phyloP scores from a whole-genome alignment of 1,140 invertebrate species.

The Zaprionus gabonicus region DNA sequence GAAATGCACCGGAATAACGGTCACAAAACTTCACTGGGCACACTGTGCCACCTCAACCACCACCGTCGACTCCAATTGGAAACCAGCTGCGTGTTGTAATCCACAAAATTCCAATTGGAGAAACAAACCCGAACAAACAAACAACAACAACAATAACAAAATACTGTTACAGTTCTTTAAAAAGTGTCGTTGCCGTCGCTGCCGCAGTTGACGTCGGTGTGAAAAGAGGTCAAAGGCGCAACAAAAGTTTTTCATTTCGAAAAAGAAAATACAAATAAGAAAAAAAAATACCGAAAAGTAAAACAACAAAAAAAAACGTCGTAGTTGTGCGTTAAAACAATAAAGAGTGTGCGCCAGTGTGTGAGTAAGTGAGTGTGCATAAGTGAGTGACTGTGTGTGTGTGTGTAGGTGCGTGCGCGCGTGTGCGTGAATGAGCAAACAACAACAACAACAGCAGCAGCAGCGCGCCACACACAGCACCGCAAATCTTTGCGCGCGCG shows the following conservation, averaged over 20 bases:
- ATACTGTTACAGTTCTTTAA: conserved; percentile 44
- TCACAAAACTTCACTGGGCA: conserved; percentile 29
- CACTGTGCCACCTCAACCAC: conserved; percentile 1
- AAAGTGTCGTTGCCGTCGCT: conserved; percentile 39
- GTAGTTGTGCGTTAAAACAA: conserved; percentile 78
- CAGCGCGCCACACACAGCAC: conserved; percentile 30
- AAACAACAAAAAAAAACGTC: conserved; percentile 70
- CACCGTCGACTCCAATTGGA: conserved; percentile 9
- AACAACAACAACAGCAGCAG: conserved; percentile 47
- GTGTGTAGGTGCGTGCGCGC: conserved; percentile 32
- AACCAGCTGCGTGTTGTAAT: conserved; percentile 58
- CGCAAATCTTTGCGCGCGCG: conserved; percentile 51
- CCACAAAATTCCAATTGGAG: conserved; percentile 28
- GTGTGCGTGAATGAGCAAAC: conserved; percentile 62
- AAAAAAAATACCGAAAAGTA: conserved; percentile 2
- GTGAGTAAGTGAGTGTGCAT: conserved; percentile 1
- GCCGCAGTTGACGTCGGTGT: conserved; percentile 52
- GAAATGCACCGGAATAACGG: conserved; percentile 71
- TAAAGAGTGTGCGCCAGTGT: conserved; percentile 45
- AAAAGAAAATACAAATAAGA: conserved; percentile 41
- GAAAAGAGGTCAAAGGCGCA: conserved; percentile 82
- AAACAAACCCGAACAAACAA: conserved; percentile 18
- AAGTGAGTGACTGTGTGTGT: conserved; percentile 26
- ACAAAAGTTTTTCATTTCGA: conserved; percentile 63
- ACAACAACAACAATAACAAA: conserved; percentile 24